Evolutionary conservation across 2,888 invertebrate species (phyloP), one percentile per base, ranked within the genome.

Genomic region (Ganaspis brasiliensis): DNA sequence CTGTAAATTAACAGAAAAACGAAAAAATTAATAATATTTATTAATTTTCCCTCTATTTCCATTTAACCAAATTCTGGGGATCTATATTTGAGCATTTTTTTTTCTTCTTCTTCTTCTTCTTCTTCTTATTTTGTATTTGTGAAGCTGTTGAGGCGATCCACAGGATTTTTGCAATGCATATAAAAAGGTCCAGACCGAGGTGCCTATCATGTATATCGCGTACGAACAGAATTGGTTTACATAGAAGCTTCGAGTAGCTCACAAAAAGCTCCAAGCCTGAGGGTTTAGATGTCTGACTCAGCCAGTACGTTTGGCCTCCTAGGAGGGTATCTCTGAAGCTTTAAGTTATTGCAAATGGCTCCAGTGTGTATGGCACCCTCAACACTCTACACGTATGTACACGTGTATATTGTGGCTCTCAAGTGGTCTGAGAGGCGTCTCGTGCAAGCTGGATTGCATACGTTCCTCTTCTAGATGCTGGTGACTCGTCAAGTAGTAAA

Each of bases 281-380:
- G 67, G 67, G 67, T 49, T 67, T 67, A 49, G 45, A 67, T 67
- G 67, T 67, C 67, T 67, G 67, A 67, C 40, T 49, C 67, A 67
- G 45, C 45, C 45, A 67, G 67, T 49, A 67, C 67, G 26, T 67
- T 67, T 26, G 67, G 67, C n/a, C 45, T 24, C 9, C 45, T 4
- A 45, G 6, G 45, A 45, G 67, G n/a, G 45, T 67, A 67, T 67
- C 45, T 67, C 24, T 24, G 40, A 49, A 40, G 26, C 67, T 67
- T 67, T 67, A 45, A 67, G 45, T 67, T 67, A 67, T 67, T 67
- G 45, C 45, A 45, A 67, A 67, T 67, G 24, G 67, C 45, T 24
- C 45, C 67, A 45, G 26, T 67, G 16, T 45, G 14, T 21, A 49
- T 67, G 45, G 40, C n/a, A 49, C 45, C 45, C 24, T 26, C 24